Percentiles rank a stretch among this genome's conserved stretches.
These are phyloP conservation scores for Rhopalosiphum maidis DNA, from an alignment of 1,140 invertebrate genomes.

Conservation along the genomic window DNA sequence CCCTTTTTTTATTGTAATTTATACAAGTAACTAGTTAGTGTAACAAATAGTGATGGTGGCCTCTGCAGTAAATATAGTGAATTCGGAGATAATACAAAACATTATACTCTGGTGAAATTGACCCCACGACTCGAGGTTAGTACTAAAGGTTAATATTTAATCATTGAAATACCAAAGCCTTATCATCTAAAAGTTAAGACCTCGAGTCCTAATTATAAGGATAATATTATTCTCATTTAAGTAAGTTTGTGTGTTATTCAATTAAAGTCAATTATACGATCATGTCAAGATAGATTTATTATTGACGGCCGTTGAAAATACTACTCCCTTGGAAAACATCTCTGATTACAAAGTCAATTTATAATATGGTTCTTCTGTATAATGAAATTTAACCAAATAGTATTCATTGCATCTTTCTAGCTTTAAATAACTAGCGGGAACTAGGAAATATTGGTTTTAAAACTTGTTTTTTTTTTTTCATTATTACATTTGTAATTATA, in stretches of 20 bases:
- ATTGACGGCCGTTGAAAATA: neutral
- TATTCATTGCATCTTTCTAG: neutral
- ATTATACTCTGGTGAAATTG: constrained; percentile 11
- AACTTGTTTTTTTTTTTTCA: neutral
- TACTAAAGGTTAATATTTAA: constrained; percentile 14
- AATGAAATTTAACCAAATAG: neutral
- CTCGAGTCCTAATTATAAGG: neutral
- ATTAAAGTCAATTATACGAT: neutral
- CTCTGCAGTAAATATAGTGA: neutral
- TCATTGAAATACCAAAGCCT: neutral
- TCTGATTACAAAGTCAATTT: neutral
- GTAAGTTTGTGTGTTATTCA: neutral
- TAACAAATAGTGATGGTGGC: neutral
- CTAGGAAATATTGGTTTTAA: neutral
- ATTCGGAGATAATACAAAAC: neutral
- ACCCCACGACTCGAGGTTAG: neutral
- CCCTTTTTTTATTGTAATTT: constrained; percentile 1
- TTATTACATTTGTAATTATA: neutral
- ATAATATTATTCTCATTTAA: neutral
- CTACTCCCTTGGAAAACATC: neutral
- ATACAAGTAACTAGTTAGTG: neutral
- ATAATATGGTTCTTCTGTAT: neutral
- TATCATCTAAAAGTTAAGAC: constrained; percentile 2
- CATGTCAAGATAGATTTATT: neutral
- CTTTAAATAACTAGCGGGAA: neutral